Evolutionary conservation across 2,113 vertebrate species (phyloP).

Genomic region (Scophthalmus maximus): DNA sequence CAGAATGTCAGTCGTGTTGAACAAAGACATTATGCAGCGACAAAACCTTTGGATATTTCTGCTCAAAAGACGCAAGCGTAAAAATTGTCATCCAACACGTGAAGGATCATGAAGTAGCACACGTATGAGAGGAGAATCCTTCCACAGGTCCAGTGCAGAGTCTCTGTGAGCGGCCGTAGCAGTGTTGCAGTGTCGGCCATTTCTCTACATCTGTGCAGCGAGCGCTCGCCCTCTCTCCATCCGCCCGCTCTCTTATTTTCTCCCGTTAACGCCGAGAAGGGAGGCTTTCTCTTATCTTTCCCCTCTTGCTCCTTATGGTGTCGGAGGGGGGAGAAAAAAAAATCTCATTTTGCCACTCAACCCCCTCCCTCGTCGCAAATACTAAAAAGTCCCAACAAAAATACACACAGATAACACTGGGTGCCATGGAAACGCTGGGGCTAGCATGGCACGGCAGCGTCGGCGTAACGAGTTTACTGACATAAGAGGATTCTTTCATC

Average conservation of each 20-base stretch:
- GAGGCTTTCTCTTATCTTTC: slow-evolving; percentile 61
- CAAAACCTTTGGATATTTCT: too few species aligned
- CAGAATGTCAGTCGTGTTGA: too few species aligned
- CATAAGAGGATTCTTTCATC: slow-evolving; percentile 82
- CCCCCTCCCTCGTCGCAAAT: too few species aligned
- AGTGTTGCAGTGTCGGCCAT: slow-evolving; percentile 28
- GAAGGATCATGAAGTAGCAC: too few species aligned
- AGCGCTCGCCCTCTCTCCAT: slow-evolving; percentile 23
- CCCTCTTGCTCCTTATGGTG: slow-evolving; percentile 42
- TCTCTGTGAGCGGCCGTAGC: slow-evolving; percentile 5
- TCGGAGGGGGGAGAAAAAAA: slow-evolving; percentile 1
- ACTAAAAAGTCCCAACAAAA: slow-evolving; percentile 73
- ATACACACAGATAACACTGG: slow-evolving; percentile 64
- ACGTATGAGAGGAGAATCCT: neutral
- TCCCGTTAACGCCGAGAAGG: slow-evolving; percentile 54
- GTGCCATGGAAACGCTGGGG: slow-evolving; percentile 68
- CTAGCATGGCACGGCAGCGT: slow-evolving; percentile 65
- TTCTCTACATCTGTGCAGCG: slow-evolving; percentile 30
- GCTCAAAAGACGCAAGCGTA: too few species aligned
- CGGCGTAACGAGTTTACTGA: slow-evolving; percentile 74
- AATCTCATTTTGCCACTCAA: slow-evolving; percentile 58
- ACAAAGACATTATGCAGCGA: too few species aligned
- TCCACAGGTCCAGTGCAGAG: neutral
- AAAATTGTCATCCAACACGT: too few species aligned
- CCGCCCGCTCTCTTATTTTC: slow-evolving; percentile 33